Evolutionary conservation across 2,797 vertebrate species (phyloP), one percentile per base, ranked within the genome.

Genomic region (Sebastes baramenuke): DNA sequence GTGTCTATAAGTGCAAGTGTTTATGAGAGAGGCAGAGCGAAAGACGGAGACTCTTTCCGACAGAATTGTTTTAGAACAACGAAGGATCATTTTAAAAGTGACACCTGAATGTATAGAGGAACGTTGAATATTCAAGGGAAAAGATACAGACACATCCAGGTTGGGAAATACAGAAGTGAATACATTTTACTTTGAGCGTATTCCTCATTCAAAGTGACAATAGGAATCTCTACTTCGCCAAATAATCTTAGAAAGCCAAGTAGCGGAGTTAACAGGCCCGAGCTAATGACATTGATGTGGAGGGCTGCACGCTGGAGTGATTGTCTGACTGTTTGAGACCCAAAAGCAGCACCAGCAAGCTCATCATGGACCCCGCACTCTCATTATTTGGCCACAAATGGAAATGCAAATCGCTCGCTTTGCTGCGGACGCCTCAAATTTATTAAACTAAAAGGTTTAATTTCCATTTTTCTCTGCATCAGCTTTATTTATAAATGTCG

Each of bases 361-460:
- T 96, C 95, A 95, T 96, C 93, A 95, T 93, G 91, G 90, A 89
- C 92, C 42, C 90, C 87, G 72, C 92, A 86, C 90, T 95, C 94
- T 95, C 95, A 97, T 96, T 97, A 96, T 97, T 97, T 97, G 95
- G 95, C 94, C 92, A 93, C 94, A 97, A 97, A 97, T 97, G 96
- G 97, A 99, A 98, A 98, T 98, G 97, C 97, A 97, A 98, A 98
- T 97, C 92, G 89, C 91, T 95, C 96, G 96, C 97, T 97, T 97
- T 97, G 97, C 95, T 91, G 95, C 94, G 95, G 95, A 94, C 92
- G 96, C 96, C 94, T 96, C 96, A 96, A 97, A 98, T 98, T 97
- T 98, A 98, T 99, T 99, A 99, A 98, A 97, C 96, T 99, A 97
- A 98, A 98, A 98, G 97, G 97, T 97, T 99, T 99, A 97, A 99